A percentile compares a stretch with the other conserved stretches of the same genome.
Evolutionary conservation across 92 coral and sea anemone genomes (phyloP).

Genomic region (Siderastrea radians): DNA sequence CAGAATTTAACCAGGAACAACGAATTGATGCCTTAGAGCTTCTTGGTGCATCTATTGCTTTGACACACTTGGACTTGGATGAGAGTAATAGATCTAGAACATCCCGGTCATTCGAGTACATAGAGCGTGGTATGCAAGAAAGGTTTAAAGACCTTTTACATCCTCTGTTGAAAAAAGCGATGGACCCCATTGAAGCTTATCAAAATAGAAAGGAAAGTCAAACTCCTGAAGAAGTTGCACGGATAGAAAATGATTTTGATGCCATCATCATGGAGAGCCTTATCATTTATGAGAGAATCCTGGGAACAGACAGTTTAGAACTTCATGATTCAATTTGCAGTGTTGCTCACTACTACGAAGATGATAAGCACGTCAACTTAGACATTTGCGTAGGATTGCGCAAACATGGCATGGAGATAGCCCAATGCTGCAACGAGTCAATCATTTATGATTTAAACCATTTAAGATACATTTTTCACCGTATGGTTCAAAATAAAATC

Average conservation of each 20-base stretch:
- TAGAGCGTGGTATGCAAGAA: conserved; percentile 77
- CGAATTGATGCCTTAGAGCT: conserved; percentile 78
- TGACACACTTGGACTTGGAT: no score
- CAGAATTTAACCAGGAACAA: conserved; percentile 63
- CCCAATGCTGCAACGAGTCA: conserved; percentile 78
- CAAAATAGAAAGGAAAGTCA: conserved; percentile 82
- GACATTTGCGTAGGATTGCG: conserved; percentile 85
- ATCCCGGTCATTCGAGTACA: conserved; percentile 77
- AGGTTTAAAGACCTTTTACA: conserved; percentile 44
- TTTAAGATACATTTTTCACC: conserved; percentile 87
- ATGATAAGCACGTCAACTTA: conserved; percentile 62
- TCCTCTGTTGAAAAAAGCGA: conserved; percentile 42
- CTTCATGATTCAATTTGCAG: conserved; percentile 85
- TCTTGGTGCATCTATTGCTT: conserved; percentile 86
- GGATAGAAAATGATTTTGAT: conserved; percentile 63
- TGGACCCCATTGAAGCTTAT: conserved; percentile 79
- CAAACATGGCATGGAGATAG: conserved; percentile 90
- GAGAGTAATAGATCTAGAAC: conserved; percentile 19
- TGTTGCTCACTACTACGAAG: conserved; percentile 73
- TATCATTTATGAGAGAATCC: conserved; percentile 81
- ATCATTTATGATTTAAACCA: conserved; percentile 84
- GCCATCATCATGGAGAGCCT: conserved; percentile 88
- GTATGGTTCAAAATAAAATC: conserved; percentile 83
- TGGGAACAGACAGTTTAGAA: conserved; percentile 77
- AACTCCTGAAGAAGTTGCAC: conserved; percentile 61